Evolutionary conservation across 2,888 invertebrate species (phyloP).

Genomic region (Thelaira solivaga): DNA sequence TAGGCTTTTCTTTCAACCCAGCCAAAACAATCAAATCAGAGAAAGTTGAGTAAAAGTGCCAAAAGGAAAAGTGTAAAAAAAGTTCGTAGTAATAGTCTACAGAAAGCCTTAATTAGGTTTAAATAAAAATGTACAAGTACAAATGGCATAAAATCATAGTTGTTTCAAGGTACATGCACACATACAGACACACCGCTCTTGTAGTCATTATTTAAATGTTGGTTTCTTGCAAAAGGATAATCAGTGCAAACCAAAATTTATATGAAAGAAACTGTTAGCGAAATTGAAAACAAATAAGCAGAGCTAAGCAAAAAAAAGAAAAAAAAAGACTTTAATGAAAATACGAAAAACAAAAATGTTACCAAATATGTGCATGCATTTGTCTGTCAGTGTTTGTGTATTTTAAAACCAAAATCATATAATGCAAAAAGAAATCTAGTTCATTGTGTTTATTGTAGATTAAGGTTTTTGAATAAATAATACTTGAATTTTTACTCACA

Average conservation of each 20-base stretch:
- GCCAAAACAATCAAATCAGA: not conserved
- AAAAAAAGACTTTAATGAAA: not conserved
- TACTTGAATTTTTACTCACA: not conserved
- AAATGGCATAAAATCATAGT: too few relatives aligned
- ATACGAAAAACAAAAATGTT: not conserved
- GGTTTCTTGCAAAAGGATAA: not conserved
- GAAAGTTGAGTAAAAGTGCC: not conserved
- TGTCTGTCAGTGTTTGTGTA: too few relatives aligned
- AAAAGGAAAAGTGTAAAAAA: not conserved
- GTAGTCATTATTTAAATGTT: not conserved
- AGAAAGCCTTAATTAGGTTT: too few relatives aligned
- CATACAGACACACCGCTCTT: too few relatives aligned
- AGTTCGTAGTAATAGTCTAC: too few relatives aligned
- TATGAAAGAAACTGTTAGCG: constrained; percentile 33
- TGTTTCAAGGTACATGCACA: too few relatives aligned
- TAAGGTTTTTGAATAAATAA: constrained; percentile 43
- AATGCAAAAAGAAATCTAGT: constrained; percentile 53
- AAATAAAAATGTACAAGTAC: too few relatives aligned
- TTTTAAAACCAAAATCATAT: constrained; percentile 25
- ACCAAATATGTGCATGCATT: too few relatives aligned
- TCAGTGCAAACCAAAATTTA: not conserved
- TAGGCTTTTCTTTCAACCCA: not conserved
- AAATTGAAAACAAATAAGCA: constrained; percentile 44
- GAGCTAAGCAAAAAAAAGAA: constrained; percentile 9
- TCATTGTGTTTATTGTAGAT: constrained; percentile 56